A percentile compares a stretch with the other conserved stretches of the same genome.
Evolutionary conservation across 53 echinoderm and acorn worm genomes (phyloP).

Genomic region (Antedon mediterranea): DNA sequence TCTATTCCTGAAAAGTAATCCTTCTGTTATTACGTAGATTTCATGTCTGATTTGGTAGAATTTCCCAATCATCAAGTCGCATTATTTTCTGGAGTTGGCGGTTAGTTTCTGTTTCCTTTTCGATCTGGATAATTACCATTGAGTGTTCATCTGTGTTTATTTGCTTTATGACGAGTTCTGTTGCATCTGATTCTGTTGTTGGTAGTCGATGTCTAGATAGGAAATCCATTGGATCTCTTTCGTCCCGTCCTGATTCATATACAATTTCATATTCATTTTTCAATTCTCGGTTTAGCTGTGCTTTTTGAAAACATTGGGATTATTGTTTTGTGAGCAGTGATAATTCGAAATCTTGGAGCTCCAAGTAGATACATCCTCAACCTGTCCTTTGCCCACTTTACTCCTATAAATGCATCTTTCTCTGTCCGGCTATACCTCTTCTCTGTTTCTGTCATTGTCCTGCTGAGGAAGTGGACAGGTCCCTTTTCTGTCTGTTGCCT

Average conservation of each 20-base stretch:
- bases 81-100: too few relatives aligned
- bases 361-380: conserved; percentile 27
- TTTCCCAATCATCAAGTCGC: too few relatives aligned
- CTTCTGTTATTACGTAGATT: too few relatives aligned
- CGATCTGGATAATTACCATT: too few relatives aligned
- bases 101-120: too few relatives aligned
- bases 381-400: conserved; percentile 19
- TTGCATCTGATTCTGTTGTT: conserved; percentile 19
- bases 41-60: too few relatives aligned
- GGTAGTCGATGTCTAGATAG: conserved; percentile 29
- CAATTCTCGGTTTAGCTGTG: too few relatives aligned
- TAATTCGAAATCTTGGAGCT: conserved; percentile 25
- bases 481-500: too few relatives aligned
- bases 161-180: conserved; percentile 16
- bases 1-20: too few relatives aligned
- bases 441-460: conserved; percentile 14
- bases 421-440: conserved; percentile 30
- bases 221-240: conserved; percentile 26
- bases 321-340: conserved; percentile 34
- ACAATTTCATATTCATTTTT: too few relatives aligned
- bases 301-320: conserved; percentile 14
- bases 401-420: conserved; percentile 21
- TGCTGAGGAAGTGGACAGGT: conserved; percentile 25
- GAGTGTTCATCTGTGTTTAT: too few relatives aligned
- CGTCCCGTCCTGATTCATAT: conserved; percentile 25